Base-by-base conservation (phyloP, 2,113 vertebrate genomes). In the Etia nguti region DNA sequence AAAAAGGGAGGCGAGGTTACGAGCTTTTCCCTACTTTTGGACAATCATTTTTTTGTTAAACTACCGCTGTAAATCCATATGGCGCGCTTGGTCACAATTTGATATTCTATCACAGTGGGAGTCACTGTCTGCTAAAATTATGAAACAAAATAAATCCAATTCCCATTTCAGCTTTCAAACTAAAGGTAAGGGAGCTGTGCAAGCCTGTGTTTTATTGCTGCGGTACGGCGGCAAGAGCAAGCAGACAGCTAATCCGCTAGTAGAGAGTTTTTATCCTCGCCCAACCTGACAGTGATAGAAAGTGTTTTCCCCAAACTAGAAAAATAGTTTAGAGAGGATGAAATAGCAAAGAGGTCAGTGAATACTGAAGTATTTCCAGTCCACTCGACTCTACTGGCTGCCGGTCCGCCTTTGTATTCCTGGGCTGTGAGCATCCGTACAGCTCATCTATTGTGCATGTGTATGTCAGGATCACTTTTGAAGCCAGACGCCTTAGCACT, bases 261-360 rank as follows among this genome's bases (percentile, higher is more conserved):
- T 82, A 91, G 94, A 92, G 93, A 94, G 93, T 95, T 96, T 96
- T 96, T 95, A 94, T 95, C 95, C 94, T 90, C 83, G 91, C 94
- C 88, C 91, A 81, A 92, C 88, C 95, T 96, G 95, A 96, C 96
- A 96, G 94, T 96, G 96, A 97, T 96, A 96, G 93, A 96, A 96
- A 95, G 95, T 96, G 94, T 96, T 96, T 96, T 96, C 94, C 88
- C 90, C 95, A 95, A 96, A 96, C 94, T 95, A 94, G 95, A 96
- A 96, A 97, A 96, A 96, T 95, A 95, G 95, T 97, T 93, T 91
- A 90, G 90, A 94, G 95, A 94, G 93, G 95, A 96, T 93, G 93
- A 95, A 96, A 96, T 90, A 95, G 94, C 92, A 94, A 92, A 89
- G 89, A 91, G 94, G 95, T 95, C 94, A 96, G 90, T 95, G 95